Base-by-base conservation (phyloP, 2,888 invertebrate genomes). In the Chloroclystis v-ata region DNA sequence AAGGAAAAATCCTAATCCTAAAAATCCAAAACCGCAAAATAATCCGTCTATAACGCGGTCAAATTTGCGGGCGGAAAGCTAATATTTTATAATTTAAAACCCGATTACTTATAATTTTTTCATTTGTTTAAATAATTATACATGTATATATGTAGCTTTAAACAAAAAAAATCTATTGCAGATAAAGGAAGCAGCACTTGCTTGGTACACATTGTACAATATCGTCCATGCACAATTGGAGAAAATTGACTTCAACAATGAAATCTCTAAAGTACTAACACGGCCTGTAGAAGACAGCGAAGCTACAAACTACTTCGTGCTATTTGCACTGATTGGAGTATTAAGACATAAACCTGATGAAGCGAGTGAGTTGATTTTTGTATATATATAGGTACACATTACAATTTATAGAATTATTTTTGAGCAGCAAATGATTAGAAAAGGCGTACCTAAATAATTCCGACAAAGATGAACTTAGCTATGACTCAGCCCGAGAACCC, bases 371-470 rank as follows among this genome's bases (percentile, higher is more conserved):
- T 68, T 24, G 13, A 12, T 24, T 10, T 28, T 26, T 4, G 2
- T n/a, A n/a, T 5, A 4, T 32, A n/a, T 10, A 6, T n/a, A n/a
- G n/a, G n/a, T n/a, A n/a, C n/a, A n/a, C n/a, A n/a, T n/a, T 14
- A 2, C 32, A 32, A 4, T 32, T 32, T 32, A 33, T n/a, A 16
- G 2, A 33, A 6, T 13, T 8, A 38, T n/a, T 26, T 11, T 6
- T 48, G 30, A 59, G 66, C 72, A 72, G 63, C 75, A 75, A 52
- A 78, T 80, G 81, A 82, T 81, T 79, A 78, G 68, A 80, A 78
- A 68, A 74, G 79, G 79, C 79, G 67, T 75, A 54, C 78, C 72
- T 76, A 76, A 74, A 64, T 65, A 47, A 69, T 67, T 72, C 69
- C 63, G 54, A 63, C 59, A 51, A 54, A 41, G 54, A 67, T 59